Conservation (phyloP, 2,113 vertebrate genomes). For the Brachirus orientalis region DNA sequence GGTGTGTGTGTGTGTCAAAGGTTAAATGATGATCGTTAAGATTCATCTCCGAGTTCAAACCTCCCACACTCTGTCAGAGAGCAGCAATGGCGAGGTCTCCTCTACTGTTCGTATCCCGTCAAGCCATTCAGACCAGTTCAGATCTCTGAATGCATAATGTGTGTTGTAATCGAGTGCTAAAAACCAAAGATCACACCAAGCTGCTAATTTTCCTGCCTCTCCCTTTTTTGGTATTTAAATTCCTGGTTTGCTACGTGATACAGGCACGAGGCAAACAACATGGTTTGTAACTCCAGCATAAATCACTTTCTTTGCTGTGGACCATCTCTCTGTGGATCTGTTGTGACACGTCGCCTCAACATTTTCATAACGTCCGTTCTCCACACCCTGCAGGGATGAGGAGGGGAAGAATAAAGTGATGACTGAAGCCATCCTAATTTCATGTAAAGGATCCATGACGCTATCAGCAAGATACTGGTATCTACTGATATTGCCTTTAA, state of each 20-base stretch:
- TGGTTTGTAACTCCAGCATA: slow-evolving; percentile 13
- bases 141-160: slow-evolving; percentile 64
- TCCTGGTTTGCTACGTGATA: slow-evolving; percentile 27
- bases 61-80: slow-evolving; percentile 38
- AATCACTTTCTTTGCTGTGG: slow-evolving; percentile 32
- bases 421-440: slow-evolving; percentile 56
- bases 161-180: slow-evolving; percentile 42
- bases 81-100: slow-evolving; percentile 49
- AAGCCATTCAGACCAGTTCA: slow-evolving; percentile 55
- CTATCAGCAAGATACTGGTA: no score
- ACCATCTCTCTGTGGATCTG: slow-evolving; percentile 34
- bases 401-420: slow-evolving; percentile 48
- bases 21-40: slow-evolving; percentile 72
- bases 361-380: slow-evolving; percentile 37
- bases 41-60: slow-evolving; percentile 60
- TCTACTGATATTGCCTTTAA: no score
- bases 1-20: slow-evolving; percentile 45
- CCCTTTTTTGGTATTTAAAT: slow-evolving; percentile 11
- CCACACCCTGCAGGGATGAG: slow-evolving; percentile 25
- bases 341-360: slow-evolving; percentile 43
- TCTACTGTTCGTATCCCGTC: slow-evolving; percentile 52
- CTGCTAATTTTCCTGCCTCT: slow-evolving; percentile 16
- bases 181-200: slow-evolving; percentile 27
- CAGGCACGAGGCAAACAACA: neutral
- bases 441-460: slow-evolving; percentile 21